phyloP scores from a whole-genome alignment of 2,888 invertebrate species.

The Alentia gelatinosa region DNA sequence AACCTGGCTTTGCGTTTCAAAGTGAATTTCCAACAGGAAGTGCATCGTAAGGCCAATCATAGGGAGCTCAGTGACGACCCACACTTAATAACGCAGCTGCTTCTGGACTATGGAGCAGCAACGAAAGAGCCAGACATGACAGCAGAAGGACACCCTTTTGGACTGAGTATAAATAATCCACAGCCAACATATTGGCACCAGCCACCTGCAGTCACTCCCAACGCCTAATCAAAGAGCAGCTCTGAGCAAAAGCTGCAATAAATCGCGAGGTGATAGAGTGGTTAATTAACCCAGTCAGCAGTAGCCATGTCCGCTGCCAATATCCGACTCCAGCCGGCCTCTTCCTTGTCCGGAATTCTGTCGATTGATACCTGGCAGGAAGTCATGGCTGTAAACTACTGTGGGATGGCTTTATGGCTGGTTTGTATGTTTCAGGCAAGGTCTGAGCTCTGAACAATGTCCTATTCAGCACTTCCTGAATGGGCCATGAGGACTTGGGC shows the following conservation, averaged over 20 bases:
- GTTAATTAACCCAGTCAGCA: not conserved
- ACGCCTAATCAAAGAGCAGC: conserved; percentile 10
- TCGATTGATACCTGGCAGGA: not conserved
- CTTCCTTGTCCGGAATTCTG: no score
- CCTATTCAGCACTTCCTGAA: no score
- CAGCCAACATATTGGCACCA: not conserved
- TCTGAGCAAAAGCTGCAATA: not conserved
- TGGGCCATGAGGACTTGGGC: no score
- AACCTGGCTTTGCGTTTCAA: no score
- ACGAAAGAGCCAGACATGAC: not conserved
- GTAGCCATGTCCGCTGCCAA: not conserved
- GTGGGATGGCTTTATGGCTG: no score
- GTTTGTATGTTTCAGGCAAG: no score
- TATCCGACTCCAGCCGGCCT: not conserved
- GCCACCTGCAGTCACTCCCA: not conserved
- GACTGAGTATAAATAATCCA: not conserved
- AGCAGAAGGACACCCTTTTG: not conserved
- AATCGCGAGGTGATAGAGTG: not conserved
- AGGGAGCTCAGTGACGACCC: no score
- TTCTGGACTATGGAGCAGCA: not conserved
- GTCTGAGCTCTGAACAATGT: no score
- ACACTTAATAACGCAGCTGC: conserved; percentile 8
- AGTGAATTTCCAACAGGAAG: no score
- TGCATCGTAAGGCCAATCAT: no score
- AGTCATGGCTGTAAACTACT: not conserved